A percentile compares a stretch with the other conserved stretches of the same genome.
Conservation (phyloP, 2,888 invertebrate species). For the Hirudinaria manillensis region DNA sequence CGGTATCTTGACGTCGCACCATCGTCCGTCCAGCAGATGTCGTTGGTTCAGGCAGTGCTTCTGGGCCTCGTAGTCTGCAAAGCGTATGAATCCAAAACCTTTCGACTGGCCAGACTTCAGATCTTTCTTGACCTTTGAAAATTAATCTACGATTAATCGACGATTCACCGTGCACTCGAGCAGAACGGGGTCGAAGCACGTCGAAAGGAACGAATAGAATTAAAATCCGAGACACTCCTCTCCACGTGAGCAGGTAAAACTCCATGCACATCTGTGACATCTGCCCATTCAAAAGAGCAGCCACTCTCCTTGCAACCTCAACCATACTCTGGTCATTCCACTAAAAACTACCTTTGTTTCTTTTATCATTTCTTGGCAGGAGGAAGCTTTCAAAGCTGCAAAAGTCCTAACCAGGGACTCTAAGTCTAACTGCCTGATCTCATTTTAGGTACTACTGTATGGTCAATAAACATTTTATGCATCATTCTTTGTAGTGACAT, state of each 20-base stretch:
- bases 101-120: conserved; percentile 87
- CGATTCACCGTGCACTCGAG: neutral
- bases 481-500: neutral
- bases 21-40: conserved; percentile 92
- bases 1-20: conserved; percentile 97
- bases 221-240: neutral
- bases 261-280: neutral
- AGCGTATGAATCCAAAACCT: conserved; percentile 96
- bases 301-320: conserved; percentile 16
- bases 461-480: conserved; percentile 5
- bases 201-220: neutral
- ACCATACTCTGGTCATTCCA: conserved; percentile 1
- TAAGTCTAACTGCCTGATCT: neutral
- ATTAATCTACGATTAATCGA: conserved; percentile 1
- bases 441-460: neutral
- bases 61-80: conserved; percentile 89
- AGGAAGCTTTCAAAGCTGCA: neutral
- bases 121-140: conserved; percentile 74
- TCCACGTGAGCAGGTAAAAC: neutral
- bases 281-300: neutral
- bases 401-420: conserved; percentile 1
- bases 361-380: neutral
- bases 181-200: neutral
- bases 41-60: conserved; percentile 85
- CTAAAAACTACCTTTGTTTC: neutral